These are phyloP conservation scores for Stomorhina lunata DNA, from an alignment of 2,888 invertebrate species.

Conservation along the genomic window DNA sequence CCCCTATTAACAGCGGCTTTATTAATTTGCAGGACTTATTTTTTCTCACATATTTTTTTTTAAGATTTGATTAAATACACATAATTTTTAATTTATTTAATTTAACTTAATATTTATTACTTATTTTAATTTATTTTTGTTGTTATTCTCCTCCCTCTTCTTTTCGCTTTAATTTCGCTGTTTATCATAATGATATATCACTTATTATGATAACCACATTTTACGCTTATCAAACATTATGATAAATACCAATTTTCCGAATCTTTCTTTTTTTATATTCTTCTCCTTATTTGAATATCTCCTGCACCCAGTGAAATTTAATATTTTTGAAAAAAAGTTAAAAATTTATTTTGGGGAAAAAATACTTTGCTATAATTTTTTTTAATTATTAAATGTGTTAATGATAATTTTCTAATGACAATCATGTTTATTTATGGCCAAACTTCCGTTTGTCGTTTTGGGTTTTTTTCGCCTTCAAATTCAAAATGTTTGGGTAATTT, in stretches of 20 bases:
- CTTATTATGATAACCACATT: slow-evolving; percentile 46
- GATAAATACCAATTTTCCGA: slow-evolving; percentile 73
- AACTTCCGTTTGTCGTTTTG: slow-evolving; percentile 64
- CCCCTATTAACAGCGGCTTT: no score
- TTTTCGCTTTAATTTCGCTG: neutral
- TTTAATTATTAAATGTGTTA: slow-evolving; percentile 79
- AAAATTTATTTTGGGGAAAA: slow-evolving; percentile 40
- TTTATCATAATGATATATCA: slow-evolving; percentile 49
- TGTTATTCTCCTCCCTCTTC: neutral
- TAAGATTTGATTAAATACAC: neutral
- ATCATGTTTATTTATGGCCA: slow-evolving; percentile 59
- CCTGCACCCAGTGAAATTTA: slow-evolving; percentile 69
- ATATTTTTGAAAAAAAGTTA: slow-evolving; percentile 66
- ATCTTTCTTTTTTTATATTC: slow-evolving; percentile 52
- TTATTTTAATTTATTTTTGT: neutral
- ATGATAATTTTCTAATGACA: slow-evolving; percentile 74
- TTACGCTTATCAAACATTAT: slow-evolving; percentile 65
- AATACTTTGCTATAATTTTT: slow-evolving; percentile 69
- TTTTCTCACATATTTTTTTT: no score
- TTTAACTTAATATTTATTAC: slow-evolving; percentile 6
- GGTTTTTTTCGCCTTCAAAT: slow-evolving; percentile 44
- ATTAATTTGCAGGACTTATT: no score
- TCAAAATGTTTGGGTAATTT: slow-evolving; percentile 64
- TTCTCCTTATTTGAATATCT: neutral
- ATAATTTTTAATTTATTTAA: neutral